phyloP scores from a whole-genome alignment of 2,113 vertebrate genomes.

The Salvelinus sp. region DNA sequence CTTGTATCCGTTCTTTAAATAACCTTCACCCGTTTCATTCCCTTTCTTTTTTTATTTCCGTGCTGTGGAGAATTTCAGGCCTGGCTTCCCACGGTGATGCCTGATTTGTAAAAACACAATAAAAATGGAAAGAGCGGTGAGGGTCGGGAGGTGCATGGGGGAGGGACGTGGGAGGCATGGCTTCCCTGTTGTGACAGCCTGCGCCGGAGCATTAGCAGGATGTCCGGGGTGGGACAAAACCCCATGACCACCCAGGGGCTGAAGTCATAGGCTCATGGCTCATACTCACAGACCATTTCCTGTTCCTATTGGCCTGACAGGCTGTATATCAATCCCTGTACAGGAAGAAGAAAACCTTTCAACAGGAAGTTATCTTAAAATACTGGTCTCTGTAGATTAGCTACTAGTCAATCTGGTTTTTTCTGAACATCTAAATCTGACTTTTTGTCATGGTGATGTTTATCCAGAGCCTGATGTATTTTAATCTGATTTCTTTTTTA shows the following conservation, averaged over 20 bases:
- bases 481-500: no score
- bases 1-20: conserved; percentile 38
- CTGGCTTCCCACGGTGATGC: conserved; percentile 47
- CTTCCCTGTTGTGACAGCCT: conserved; percentile 54
- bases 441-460: no score
- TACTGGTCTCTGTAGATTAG: not conserved
- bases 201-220: conserved; percentile 58
- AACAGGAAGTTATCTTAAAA: conserved; percentile 3
- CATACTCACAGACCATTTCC: conserved; percentile 14
- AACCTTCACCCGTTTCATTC: conserved; percentile 44
- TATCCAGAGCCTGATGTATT: no score
- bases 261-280: conserved; percentile 34
- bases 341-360: not conserved
- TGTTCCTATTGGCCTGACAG: conserved; percentile 14
- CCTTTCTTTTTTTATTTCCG: conserved; percentile 16
- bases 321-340: conserved; percentile 20
- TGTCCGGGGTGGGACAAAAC: conserved; percentile 53
- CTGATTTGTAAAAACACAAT: conserved; percentile 62
- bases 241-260: conserved; percentile 30
- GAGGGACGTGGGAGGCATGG: conserved; percentile 16
- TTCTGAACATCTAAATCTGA: not conserved
- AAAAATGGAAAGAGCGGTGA: conserved; percentile 62
- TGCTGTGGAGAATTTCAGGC: conserved; percentile 49
- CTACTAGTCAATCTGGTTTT: not conserved
- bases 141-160: conserved; percentile 7